Evolutionary conservation across 2,797 vertebrate species (phyloP).

Genomic region (Urophycis tenuis): DNA sequence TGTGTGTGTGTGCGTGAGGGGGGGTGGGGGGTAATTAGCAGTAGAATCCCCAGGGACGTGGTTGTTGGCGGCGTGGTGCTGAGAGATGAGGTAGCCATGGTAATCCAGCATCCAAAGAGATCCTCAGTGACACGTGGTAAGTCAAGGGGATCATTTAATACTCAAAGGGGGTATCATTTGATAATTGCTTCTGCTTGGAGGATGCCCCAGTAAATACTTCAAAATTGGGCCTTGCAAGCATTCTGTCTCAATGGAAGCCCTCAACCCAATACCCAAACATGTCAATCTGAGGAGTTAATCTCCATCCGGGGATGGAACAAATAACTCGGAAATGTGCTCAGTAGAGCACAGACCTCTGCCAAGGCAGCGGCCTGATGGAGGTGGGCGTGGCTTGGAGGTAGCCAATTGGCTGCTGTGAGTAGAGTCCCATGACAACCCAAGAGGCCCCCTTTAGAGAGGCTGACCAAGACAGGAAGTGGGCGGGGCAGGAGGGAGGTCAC

Average conservation of each 20-base stretch:
- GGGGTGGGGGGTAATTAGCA: constrained; percentile 60
- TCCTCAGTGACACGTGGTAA: constrained; percentile 51
- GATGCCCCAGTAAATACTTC: constrained; percentile 37
- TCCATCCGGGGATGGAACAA: neutral
- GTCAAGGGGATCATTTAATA: constrained; percentile 57
- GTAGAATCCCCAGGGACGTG: constrained; percentile 53
- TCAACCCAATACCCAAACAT: constrained; percentile 23
- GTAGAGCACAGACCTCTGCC: neutral
- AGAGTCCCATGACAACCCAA: neutral
- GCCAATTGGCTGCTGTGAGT: neutral
- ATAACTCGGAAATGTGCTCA: neutral
- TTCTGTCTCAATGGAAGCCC: constrained; percentile 24
- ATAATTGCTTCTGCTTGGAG: constrained; percentile 22
- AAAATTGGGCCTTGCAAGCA: constrained; percentile 27
- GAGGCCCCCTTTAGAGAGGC: neutral
- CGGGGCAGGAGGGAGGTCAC: neutral
- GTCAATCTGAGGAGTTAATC: constrained; percentile 20
- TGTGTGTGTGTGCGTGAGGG: neutral
- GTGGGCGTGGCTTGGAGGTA: neutral
- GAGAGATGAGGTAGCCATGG: constrained; percentile 56
- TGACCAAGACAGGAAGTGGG: neutral
- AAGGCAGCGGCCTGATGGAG: neutral
- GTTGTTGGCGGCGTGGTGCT: constrained; percentile 46
- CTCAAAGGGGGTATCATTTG: constrained; percentile 50
- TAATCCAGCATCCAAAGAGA: constrained; percentile 49